Evolutionary conservation across 1,140 invertebrate genomes (phyloP), one percentile per base, ranked within the genome.

Genomic region (Zophobas atratus): DNA sequence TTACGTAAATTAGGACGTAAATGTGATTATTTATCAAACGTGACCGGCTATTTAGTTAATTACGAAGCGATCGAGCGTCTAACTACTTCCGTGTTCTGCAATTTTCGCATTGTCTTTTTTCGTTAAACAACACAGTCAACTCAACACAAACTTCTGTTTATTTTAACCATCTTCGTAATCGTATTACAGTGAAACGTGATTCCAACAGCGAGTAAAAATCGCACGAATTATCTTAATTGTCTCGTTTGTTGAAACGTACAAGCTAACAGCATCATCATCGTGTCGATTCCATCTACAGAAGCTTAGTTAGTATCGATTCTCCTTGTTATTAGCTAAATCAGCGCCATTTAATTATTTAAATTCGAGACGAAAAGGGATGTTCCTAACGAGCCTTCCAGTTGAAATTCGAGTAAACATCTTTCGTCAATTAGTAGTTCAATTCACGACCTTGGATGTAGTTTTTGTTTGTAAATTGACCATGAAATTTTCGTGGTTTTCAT

Each of bases 331-430:
- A 60, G 56, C 34, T 35, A 60, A 35, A 36, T 35, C 56, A 35
- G 56, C 56, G 56, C 35, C 56, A 20, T 60, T 60, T 60, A 39
- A 60, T 60, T 60, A 60, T 55, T 60, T 8, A 60, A 60, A 60
- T 60, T 38, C 4, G 56, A 20, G n/a, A 60, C 5, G 8, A n/a
- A 6, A 60, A 60, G 56, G 56, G 56, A 57, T 33, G 55, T 57
- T 0, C 6, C 1, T 4, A 46, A 4, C 8, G 3, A 46, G 43
- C 43, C 3, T 46, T 46, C 43, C 3, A 46, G 8, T 46, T 3
- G 43, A 4, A 8, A 8, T 46, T 46, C 3, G 43, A 46, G 43
- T 46, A 46, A 46, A 46, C 43, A 46, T 60, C 56, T 35, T 39
- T 33, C 8, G 34, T 36, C 56, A 60, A 60, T 60, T 60, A 60